Percentiles rank a stretch among this genome's conserved stretches.
Conservation (phyloP, 2,113 vertebrate species). For the Pachyramphus minor region DNA sequence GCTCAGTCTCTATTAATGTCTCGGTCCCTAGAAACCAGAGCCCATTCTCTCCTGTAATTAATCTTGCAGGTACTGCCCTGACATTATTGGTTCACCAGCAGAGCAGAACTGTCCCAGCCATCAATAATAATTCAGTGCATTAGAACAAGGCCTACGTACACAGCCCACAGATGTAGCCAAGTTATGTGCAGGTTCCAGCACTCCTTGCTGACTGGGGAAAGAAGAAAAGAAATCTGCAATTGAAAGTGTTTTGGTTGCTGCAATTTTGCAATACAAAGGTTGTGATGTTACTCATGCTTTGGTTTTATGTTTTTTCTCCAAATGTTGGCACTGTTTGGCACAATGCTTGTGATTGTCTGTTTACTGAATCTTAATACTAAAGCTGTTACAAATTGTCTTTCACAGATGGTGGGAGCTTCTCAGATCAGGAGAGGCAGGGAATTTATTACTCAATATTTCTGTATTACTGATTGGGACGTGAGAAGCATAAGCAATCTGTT, state of each 20-base stretch:
- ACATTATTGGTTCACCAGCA: constrained; percentile 86
- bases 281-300: constrained; percentile 63
- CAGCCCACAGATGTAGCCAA: constrained; percentile 60
- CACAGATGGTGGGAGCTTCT: constrained; percentile 81
- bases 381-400: constrained; percentile 83
- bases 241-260: constrained; percentile 62
- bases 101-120: constrained; percentile 81
- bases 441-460: constrained; percentile 86
- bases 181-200: constrained; percentile 25
- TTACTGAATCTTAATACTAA: constrained; percentile 80
- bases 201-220: constrained; percentile 2
- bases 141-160: constrained; percentile 67
- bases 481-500: constrained; percentile 75
- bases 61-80: constrained; percentile 83
- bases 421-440: constrained; percentile 76
- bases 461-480: constrained; percentile 81
- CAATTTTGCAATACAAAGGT: constrained; percentile 70
- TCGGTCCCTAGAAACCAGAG: constrained; percentile 74
- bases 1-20: constrained; percentile 81
- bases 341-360: constrained; percentile 76
- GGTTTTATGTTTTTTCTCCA: constrained; percentile 62
- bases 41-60: constrained; percentile 80
- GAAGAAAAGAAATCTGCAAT: not conserved
- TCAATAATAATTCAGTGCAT: constrained; percentile 83
- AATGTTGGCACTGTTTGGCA: constrained; percentile 67